Evolutionary conservation across 1,140 invertebrate genomes (phyloP).

Genomic region (Sycophaga agraensis): DNA sequence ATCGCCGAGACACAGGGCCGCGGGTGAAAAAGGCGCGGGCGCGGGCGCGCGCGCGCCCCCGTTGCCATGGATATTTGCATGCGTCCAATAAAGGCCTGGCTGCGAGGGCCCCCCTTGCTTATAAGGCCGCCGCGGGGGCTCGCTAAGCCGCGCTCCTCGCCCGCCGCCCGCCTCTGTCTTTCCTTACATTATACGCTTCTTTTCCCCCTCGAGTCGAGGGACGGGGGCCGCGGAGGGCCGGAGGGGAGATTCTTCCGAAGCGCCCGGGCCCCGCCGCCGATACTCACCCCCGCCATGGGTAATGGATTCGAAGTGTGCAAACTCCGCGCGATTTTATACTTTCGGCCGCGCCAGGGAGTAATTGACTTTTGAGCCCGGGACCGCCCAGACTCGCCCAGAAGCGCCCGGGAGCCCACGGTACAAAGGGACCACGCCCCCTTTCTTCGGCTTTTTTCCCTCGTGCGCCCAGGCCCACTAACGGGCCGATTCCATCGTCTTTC

Average conservation of each 20-base stretch:
- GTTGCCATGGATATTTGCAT: slow-evolving; percentile 63
- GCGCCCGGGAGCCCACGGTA: slow-evolving; percentile 11
- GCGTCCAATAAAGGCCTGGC: slow-evolving; percentile 60
- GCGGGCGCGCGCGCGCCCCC: too few species aligned
- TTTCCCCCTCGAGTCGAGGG: slow-evolving; percentile 22
- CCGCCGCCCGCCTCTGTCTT: slow-evolving; percentile 25
- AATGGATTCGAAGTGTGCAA: slow-evolving; percentile 42
- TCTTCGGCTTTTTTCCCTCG: slow-evolving; percentile 14
- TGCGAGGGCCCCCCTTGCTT: slow-evolving; percentile 51
- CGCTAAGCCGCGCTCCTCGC: slow-evolving; percentile 41
- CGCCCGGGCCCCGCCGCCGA: not conserved
- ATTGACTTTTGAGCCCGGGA: slow-evolving; percentile 25
- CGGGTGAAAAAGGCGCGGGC: not conserved
- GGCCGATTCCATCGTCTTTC: too few species aligned
- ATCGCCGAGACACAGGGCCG: too few species aligned
- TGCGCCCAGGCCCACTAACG: too few species aligned
- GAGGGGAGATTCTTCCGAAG: slow-evolving; percentile 30
- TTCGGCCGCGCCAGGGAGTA: not conserved
- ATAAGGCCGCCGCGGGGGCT: not conserved
- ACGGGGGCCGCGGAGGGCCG: too few species aligned
- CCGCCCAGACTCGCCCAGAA: too few species aligned
- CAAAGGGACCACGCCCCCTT: slow-evolving; percentile 20
- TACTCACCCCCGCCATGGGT: slow-evolving; percentile 26
- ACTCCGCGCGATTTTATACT: slow-evolving; percentile 26
- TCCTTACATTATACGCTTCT: slow-evolving; percentile 30